These are phyloP conservation scores for Zonitis immaculata DNA, from an alignment of 2,888 invertebrate species.

Conservation along the genomic window DNA sequence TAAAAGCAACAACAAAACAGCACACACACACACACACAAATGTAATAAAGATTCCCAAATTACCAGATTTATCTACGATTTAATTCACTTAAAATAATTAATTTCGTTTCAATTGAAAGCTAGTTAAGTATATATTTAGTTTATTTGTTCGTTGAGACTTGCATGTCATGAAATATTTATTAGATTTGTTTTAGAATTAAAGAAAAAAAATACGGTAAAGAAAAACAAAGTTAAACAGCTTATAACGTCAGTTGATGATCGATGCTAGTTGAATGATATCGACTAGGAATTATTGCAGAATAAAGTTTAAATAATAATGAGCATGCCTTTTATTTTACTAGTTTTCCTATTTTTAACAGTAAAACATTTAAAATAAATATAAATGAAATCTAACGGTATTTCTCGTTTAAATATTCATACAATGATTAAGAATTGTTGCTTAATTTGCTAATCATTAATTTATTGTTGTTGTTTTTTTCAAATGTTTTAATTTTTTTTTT, in stretches of 20 bases:
- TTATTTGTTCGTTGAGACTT: background rate
- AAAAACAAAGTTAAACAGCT: too few relatives aligned
- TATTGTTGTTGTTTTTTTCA: background rate
- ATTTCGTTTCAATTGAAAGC: background rate
- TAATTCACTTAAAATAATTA: slow-evolving; percentile 15
- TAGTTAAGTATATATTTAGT: background rate
- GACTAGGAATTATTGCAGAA: background rate
- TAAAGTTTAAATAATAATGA: background rate
- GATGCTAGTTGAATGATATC: background rate
- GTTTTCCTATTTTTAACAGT: too few relatives aligned
- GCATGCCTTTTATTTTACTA: too few relatives aligned
- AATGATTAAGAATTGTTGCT: slow-evolving; percentile 15
- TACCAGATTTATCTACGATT: slow-evolving; percentile 13
- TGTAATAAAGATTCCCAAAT: too few relatives aligned
- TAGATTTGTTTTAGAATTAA: slow-evolving; percentile 4
- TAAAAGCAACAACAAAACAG: too few relatives aligned
- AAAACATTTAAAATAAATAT: too few relatives aligned
- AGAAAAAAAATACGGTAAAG: too few relatives aligned
- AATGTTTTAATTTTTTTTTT: too few relatives aligned
- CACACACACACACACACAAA: background rate
- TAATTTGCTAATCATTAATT: slow-evolving; percentile 8
- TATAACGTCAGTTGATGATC: slow-evolving; percentile 10
- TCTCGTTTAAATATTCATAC: slow-evolving; percentile 18
- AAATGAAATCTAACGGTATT: too few relatives aligned
- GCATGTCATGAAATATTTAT: slow-evolving; percentile 5